Evolutionary conservation across 2,113 vertebrate genomes (phyloP), one percentile per base, ranked within the genome.

Genomic region (Thermophis baileyi): DNA sequence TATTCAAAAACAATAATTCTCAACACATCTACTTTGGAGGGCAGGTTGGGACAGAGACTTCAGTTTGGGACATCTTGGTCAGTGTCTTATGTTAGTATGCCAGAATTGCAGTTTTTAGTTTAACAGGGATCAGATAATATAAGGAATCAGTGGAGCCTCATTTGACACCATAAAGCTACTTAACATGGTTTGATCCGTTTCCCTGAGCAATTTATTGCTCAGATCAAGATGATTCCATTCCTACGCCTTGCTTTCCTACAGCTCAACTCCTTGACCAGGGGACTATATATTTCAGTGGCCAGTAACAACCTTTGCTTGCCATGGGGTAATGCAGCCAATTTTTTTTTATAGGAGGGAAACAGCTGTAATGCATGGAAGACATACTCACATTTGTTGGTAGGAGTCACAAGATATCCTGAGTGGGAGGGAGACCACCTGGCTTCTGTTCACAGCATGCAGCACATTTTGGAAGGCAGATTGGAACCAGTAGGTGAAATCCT

Each of bases 331-430:
- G 2, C 25, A 30, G 44, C 9, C 44, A 20, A 4, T 47, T 4
- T 60, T 57, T 55, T 60, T 60, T 27, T 60, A 27, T 27, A 60
- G 57, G 27, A 27, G 35, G 25, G 0, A 1, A 22, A 40, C 9
- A 11, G 89, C 30, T 7, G 24, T 0, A 51, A 85, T 11, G n/a
- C 18, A 40, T n/a, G 44, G 47, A 16, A 35, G 9, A 40, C 2
- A 3, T 24, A 94, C 94, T 94, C 85, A 94, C 94, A 88, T 50
- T 87, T 94, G 54, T 57, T 87, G 89, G 49, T 94, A 96, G 22
- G 93, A 90, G 3, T 90, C 20, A 40, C 93, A 94, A 11, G 95
- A 81, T 63, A 94, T 85, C 18, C 46, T 90, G 6, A 54, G 54
- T 0, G 91, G 91, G 85, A 94, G 90, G 9, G 11, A 8, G 16